Conservation (phyloP, 2,113 vertebrate species). For the Acanthisitta chloris region DNA sequence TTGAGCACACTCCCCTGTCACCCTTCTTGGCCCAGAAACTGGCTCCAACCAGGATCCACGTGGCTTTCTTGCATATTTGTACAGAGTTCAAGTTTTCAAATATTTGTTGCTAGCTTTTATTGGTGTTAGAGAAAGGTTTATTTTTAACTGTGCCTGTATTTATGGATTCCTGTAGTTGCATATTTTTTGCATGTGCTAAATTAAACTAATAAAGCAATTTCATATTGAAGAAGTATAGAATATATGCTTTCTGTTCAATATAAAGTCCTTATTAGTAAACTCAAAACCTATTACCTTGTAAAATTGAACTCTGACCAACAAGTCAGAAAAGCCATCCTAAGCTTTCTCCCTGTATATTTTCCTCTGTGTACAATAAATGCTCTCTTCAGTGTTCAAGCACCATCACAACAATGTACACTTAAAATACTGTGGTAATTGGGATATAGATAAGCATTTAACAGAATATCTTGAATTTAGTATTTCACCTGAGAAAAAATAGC, state of each 20-base stretch:
- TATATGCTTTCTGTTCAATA: not conserved
- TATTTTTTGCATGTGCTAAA: not conserved
- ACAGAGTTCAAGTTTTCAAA: not conserved
- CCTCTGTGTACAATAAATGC: not conserved
- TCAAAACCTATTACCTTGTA: not conserved
- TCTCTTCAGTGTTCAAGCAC: not conserved
- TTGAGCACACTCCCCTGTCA: fast-evolving
- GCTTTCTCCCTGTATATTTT: not conserved
- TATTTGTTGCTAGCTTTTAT: slow-evolving; percentile 15
- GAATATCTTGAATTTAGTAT: not conserved
- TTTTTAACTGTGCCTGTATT: not conserved
- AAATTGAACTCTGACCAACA: not conserved
- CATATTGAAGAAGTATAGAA: not conserved
- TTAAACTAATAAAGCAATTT: not conserved
- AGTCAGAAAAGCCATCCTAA: not conserved
- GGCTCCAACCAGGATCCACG: not conserved
- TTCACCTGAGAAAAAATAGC: not conserved
- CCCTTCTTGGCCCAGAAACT: not conserved
- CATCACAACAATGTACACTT: not conserved
- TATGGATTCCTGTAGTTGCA: not conserved
- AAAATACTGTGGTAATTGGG: not conserved
- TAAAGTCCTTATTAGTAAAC: not conserved
- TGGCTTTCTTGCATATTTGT: not conserved
- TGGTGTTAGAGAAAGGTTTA: slow-evolving; percentile 7
- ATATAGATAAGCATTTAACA: fast-evolving